Evolutionary conservation across 2,797 vertebrate genomes (phyloP), one percentile per base, ranked within the genome.

Genomic region (Holocentrus rufus): DNA sequence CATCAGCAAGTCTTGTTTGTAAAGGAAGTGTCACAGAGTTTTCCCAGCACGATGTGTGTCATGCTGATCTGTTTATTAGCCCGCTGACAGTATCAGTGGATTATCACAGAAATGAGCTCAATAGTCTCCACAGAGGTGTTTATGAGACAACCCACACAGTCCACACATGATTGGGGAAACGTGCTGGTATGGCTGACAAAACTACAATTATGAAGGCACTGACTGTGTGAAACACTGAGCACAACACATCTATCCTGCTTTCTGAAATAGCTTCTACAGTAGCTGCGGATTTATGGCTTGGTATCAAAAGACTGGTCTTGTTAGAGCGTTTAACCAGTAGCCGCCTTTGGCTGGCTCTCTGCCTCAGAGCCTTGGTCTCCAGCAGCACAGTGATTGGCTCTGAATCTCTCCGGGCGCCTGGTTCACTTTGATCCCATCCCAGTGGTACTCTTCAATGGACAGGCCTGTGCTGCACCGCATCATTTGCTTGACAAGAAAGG

Each of bases 401-500:
- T 42, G 63, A 69, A 49, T 76, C 60, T 75, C 82, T 18, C 25
- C 27, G 1, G 73, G 27, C 23, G 61, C 53, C 74, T 18, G 73
- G 46, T 30, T 79, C 73, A 79, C 68, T 81, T 82, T 86, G 79
- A 90, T 78, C 71, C 47, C 0, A 27, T 81, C 82, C 64, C 77
- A 3, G 13, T 22, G 74, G 63, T n/a, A 34, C 68, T 87, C 72
- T 53, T 82, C 94, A 23, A 62, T 80, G 36, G 91, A 87, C 83
- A 92, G 92, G 74, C 69, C 69, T 70, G 91, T 92, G 75, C 93
- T 89, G 79, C 91, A 93, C 34, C 84, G 76, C 81, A 96, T 94
- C 83, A 96, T 95, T 81, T 95, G 94, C 83, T 94, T 92, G 90
- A 96, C 94, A 74, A 96, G 92, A 78, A 95, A 94, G 62, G 89